A percentile compares a stretch with the other conserved stretches of the same genome.
Conservation (phyloP, 2,113 vertebrate species). For the Sigmodon hispidus region DNA sequence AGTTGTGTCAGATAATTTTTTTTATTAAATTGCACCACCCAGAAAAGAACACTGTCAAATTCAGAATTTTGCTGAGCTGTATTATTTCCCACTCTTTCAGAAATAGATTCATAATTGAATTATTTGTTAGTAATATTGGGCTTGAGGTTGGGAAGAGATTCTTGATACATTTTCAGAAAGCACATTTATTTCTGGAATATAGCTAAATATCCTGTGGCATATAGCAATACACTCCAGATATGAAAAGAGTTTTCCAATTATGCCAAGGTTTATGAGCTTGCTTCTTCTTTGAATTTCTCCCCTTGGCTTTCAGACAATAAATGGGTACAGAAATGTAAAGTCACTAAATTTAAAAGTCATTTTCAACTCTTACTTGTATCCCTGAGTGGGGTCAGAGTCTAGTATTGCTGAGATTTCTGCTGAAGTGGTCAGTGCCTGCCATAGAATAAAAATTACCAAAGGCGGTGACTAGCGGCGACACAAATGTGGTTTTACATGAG, state of each 20-base stretch:
- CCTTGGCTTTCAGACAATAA: background rate
- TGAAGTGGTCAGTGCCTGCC: background rate
- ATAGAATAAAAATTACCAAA: background rate
- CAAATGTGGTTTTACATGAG: background rate
- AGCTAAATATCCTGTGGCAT: background rate
- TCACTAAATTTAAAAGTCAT: constrained; percentile 28
- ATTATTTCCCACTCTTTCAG: constrained; percentile 34
- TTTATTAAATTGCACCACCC: background rate
- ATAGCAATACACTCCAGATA: background rate
- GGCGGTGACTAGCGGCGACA: background rate
- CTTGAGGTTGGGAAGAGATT: constrained; percentile 28
- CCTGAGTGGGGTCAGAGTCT: background rate
- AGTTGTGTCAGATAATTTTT: background rate
- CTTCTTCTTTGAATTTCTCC: background rate
- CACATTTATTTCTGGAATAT: background rate
- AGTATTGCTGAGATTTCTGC: background rate
- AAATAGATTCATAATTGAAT: constrained; percentile 11
- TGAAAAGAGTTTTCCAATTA: background rate
- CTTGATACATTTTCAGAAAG: constrained; percentile 2
- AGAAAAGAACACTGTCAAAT: constrained; percentile 43
- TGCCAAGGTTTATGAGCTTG: background rate
- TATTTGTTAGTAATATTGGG: constrained; percentile 24
- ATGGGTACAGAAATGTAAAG: background rate
- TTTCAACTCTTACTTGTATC: background rate
- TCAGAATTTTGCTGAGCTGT: constrained; percentile 48